Conservation (phyloP, 2,888 invertebrate genomes). For the Gastrophysa polygoni region DNA sequence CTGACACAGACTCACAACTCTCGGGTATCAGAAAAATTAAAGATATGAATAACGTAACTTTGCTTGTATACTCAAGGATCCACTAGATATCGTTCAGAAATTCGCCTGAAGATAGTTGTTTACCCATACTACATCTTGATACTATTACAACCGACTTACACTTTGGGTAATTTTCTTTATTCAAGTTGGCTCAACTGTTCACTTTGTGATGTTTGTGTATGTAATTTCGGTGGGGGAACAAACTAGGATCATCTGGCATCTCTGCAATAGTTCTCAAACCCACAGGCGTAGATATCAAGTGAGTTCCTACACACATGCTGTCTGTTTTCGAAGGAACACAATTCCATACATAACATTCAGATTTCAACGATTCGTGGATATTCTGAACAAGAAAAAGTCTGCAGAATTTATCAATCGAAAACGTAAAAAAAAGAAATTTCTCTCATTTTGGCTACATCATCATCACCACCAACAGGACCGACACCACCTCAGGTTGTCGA, state of each 20-base stretch:
- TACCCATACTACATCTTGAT: constrained; percentile 32
- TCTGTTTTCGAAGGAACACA: no score
- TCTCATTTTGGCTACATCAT: no score
- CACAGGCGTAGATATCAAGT: constrained; percentile 12
- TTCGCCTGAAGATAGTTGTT: constrained; percentile 16
- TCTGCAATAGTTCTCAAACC: constrained; percentile 17
- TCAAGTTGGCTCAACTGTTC: constrained; percentile 38
- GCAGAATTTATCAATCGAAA: no score
- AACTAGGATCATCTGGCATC: constrained; percentile 33
- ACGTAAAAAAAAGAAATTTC: no score
- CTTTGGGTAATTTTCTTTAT: constrained; percentile 41
- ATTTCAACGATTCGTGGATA: no score
- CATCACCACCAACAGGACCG: no score
- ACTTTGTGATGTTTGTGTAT: constrained; percentile 34
- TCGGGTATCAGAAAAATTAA: no score
- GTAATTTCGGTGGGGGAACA: constrained; percentile 29
- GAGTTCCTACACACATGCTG: background rate
- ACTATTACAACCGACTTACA: constrained; percentile 44
- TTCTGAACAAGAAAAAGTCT: no score
- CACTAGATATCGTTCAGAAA: background rate
- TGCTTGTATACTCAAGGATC: background rate
- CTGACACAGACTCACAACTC: no score
- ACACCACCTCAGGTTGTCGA: no score
- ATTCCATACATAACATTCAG: no score
- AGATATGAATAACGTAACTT: no score